phyloP scores from a whole-genome alignment of 2,113 vertebrate species.

The Myiozetetes cayanensis region DNA sequence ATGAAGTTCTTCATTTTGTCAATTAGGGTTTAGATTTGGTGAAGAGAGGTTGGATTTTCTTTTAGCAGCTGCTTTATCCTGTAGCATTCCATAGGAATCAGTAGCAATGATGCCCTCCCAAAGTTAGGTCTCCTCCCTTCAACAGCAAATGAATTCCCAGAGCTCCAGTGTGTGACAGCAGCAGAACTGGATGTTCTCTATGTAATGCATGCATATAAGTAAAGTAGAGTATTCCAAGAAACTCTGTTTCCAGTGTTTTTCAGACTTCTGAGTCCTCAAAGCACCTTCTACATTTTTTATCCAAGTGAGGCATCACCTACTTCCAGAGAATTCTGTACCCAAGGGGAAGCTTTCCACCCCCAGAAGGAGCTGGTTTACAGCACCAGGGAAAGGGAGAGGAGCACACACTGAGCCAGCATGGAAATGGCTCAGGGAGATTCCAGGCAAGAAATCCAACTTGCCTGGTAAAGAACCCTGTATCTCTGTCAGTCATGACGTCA shows the following conservation, averaged over 20 bases:
- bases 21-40: not conserved
- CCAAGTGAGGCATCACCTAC: not conserved
- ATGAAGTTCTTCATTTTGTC: constrained; percentile 22
- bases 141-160: not conserved
- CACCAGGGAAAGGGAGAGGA: not conserved
- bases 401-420: accelerated
- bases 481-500: not conserved
- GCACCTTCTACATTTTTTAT: not conserved
- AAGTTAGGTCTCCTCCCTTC: not conserved
- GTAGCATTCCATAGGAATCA: not conserved
- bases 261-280: not conserved
- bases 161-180: not conserved
- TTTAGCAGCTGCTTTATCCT: not conserved
- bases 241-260: not conserved
- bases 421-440: not conserved
- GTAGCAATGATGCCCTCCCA: not conserved
- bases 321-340: not conserved
- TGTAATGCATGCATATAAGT: accelerated
- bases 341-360: not conserved
- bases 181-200: not conserved
- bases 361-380: not conserved
- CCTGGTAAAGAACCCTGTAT: not conserved
- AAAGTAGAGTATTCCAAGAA: not conserved
- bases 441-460: not conserved
- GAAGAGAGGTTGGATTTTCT: not conserved